Base-by-base conservation (phyloP, 2,888 invertebrate genomes). In the Philereme vetulata region DNA sequence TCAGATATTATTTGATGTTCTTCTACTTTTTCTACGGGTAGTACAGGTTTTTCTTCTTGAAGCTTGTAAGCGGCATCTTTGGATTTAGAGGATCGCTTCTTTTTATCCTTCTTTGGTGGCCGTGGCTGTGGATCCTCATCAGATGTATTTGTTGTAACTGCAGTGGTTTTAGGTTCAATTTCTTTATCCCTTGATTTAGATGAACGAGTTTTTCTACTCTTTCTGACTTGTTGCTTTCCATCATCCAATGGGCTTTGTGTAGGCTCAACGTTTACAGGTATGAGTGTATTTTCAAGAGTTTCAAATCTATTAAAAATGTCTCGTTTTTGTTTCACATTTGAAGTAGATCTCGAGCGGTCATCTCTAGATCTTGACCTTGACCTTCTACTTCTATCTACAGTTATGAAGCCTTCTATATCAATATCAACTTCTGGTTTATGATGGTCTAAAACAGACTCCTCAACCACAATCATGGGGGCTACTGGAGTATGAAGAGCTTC, bases 341-440 rank as follows among this genome's bases (percentile, higher is more conserved):
- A 78, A 52, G 71, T 74, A 40, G 84, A 83, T 43, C 73, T 66
- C 8, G 86, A 84, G n/a, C 87, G 84, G 47, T 75, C 76, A 57
- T 90, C 89, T 70, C 92, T 90, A 9, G 94, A 94, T 51, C 91
- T 85, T 2, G 94, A 94, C 56, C 94, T 88, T 47, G 93, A 88
- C 65, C 92, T 82, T 74, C 90, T 84, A 67, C 81, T 86, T 77
- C 90, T 86, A 47, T 92, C 91, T 47, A 93, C 89, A 43, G 81
- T 85, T 56, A 93, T 90, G 69, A 93, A 93, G 5, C 93, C 93
- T 74, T 93, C 93, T 35, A 83, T 76, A 70, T 90, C 88, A 3
- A 85, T 66, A 67, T 80, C 77, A 9, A 79, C 40, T 49, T 85
- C 84, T 56, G 78, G 62, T 72, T 81, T 84, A 62, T 72, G 72